A percentile compares a stretch with the other conserved stretches of the same genome.
Evolutionary conservation across 2,888 invertebrate species (phyloP).

Genomic region (Nowickia ferox): DNA sequence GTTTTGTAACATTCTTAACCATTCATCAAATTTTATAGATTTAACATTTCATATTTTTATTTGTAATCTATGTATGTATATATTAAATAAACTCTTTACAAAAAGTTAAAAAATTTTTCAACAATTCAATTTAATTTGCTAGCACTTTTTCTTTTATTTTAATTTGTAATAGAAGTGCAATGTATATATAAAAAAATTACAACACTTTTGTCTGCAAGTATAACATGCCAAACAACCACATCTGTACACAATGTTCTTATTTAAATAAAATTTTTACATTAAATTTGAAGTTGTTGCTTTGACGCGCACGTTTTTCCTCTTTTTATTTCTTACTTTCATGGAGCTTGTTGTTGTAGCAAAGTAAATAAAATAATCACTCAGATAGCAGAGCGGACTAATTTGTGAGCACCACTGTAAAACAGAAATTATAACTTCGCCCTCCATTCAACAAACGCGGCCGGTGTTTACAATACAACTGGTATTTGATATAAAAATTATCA

Average conservation of each 20-base stretch:
- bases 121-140: conserved; percentile 36
- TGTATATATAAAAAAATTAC: too few species aligned
- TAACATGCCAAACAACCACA: conserved; percentile 30
- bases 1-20: conserved; percentile 2
- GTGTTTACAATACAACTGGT: conserved; percentile 74
- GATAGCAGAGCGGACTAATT: conserved; percentile 14
- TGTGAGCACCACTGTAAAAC: conserved; percentile 49
- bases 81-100: conserved; percentile 29
- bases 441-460: conserved; percentile 71
- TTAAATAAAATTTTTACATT: not conserved
- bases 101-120: not conserved
- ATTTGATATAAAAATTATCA: conserved; percentile 57
- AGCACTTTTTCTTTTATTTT: conserved; percentile 30
- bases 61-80: too few species aligned
- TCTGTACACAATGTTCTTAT: conserved; percentile 27
- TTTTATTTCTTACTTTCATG: conserved; percentile 17
- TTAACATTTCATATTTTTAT: not conserved
- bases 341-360: conserved; percentile 19
- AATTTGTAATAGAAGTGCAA: too few species aligned
- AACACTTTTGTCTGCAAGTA: conserved; percentile 27
- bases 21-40: not conserved
- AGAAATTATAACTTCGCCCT: conserved; percentile 15
- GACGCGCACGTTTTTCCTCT: conserved; percentile 56
- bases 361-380: conserved; percentile 18
- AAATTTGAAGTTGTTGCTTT: conserved; percentile 47